Percentiles rank a stretch among this genome's conserved stretches.
These are phyloP conservation scores for Reinhardtius hippoglossoides DNA, from an alignment of 2,113 vertebrate genomes.

Conservation along the genomic window DNA sequence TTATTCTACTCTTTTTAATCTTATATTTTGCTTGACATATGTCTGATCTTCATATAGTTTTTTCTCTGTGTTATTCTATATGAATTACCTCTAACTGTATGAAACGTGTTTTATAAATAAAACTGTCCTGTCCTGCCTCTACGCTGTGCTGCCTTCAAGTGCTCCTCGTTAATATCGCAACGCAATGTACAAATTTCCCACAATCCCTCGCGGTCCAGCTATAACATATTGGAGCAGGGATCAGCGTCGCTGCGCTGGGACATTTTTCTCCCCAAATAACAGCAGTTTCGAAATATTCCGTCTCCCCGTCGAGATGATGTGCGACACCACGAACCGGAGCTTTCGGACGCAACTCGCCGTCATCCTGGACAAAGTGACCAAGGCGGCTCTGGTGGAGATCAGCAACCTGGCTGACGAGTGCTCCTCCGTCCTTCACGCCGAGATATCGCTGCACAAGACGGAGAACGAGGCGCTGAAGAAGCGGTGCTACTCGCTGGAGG, in stretches of 20 bases:
- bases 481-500: constrained; percentile 79
- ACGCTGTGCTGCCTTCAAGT: constrained; percentile 2
- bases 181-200: constrained; percentile 53
- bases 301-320: constrained; percentile 66
- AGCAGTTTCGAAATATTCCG: not conserved
- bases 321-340: constrained; percentile 68
- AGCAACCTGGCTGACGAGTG: constrained; percentile 81
- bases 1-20: too few relatives aligned
- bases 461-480: constrained; percentile 83
- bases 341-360: constrained; percentile 79
- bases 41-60: too few relatives aligned
- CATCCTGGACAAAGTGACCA: constrained; percentile 80
- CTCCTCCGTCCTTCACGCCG: constrained; percentile 77
- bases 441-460: constrained; percentile 80
- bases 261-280: not conserved
- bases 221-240: constrained; percentile 27
- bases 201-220: constrained; percentile 64
- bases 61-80: too few relatives aligned
- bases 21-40: too few relatives aligned
- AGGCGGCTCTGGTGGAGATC: constrained; percentile 79
- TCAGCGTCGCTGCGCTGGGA: constrained; percentile 7
- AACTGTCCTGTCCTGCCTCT: too few relatives aligned
- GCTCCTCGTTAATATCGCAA: not conserved
- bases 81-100: too few relatives aligned
- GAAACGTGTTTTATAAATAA: too few relatives aligned